These are phyloP conservation scores for Campoletis sonorensis DNA, from an alignment of 1,140 invertebrate genomes.

Conservation along the genomic window DNA sequence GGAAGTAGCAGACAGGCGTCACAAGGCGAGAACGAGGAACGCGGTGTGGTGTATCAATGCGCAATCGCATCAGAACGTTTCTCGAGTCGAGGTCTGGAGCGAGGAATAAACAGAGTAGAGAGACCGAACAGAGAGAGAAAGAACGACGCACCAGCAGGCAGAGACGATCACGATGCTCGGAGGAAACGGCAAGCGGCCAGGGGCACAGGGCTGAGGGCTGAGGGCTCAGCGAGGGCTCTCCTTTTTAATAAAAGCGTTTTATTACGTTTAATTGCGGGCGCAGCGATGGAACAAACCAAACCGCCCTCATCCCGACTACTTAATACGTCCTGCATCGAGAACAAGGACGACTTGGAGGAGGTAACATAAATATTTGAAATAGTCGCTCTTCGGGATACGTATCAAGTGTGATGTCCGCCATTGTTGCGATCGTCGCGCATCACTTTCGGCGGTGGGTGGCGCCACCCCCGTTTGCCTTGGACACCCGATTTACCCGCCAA, in stretches of 20 bases:
- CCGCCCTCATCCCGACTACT: constrained; percentile 74
- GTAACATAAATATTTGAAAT: constrained; percentile 78
- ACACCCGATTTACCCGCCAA: constrained; percentile 60
- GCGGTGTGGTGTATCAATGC: constrained; percentile 67
- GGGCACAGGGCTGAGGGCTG: constrained; percentile 71
- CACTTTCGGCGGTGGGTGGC: constrained; percentile 61
- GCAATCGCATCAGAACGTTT: constrained; percentile 72
- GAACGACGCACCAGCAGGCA: constrained; percentile 58
- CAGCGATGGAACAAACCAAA: constrained; percentile 71
- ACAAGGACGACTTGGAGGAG: constrained; percentile 90
- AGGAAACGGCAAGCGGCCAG: constrained; percentile 73
- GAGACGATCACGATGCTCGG: constrained; percentile 74
- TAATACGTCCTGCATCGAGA: constrained; percentile 83
- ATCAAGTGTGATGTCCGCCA: constrained; percentile 66
- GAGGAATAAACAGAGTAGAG: constrained; percentile 71
- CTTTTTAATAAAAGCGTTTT: constrained; percentile 32
- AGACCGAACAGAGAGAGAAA: constrained; percentile 59
- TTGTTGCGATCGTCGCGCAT: constrained; percentile 72
- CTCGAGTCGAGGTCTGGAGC: constrained; percentile 62
- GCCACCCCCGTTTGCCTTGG: constrained; percentile 50
- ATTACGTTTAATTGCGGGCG: constrained; percentile 42
- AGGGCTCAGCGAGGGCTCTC: constrained; percentile 62
- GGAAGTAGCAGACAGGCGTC: constrained; percentile 56
- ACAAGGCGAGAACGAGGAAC: constrained; percentile 59
- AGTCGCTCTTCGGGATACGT: constrained; percentile 67